phyloP scores from a whole-genome alignment of 2,797 vertebrate genomes.

The Danio aesculapii region DNA sequence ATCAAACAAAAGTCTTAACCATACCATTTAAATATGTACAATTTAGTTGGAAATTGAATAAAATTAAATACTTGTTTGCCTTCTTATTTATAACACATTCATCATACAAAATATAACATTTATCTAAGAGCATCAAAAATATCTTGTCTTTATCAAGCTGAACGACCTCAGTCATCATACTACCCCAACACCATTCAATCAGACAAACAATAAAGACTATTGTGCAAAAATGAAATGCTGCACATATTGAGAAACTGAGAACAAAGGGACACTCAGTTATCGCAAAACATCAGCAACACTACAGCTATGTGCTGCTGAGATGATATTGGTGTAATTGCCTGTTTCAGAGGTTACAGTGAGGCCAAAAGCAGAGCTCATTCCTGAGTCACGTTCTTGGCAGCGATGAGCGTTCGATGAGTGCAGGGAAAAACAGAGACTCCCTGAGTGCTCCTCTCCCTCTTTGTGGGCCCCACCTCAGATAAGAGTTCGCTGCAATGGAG shows the following conservation, averaged over 20 bases:
- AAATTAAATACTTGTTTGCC: no score
- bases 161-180: background rate
- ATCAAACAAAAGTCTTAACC: background rate
- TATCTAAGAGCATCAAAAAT: background rate
- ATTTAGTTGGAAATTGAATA: no score
- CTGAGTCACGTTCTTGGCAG: conserved; percentile 35
- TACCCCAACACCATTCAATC: background rate
- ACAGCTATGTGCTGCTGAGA: conserved; percentile 15
- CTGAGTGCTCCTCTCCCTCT: conserved; percentile 32
- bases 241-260: background rate
- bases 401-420: background rate
- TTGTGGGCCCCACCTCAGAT: conserved; percentile 43
- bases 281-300: conserved; percentile 11
- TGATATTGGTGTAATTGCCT: background rate
- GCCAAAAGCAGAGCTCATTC: conserved; percentile 32
- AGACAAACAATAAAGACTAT: background rate
- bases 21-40: no score
- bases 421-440: conserved; percentile 36
- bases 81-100: background rate
- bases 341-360: background rate
- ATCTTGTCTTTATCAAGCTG: background rate
- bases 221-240: background rate
- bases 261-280: background rate
- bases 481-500: conserved; percentile 48
- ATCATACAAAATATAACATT: background rate